Evolutionary conservation across 2,113 vertebrate species (phyloP), one percentile per base, ranked within the genome.

Genomic region (Turnix velox): DNA sequence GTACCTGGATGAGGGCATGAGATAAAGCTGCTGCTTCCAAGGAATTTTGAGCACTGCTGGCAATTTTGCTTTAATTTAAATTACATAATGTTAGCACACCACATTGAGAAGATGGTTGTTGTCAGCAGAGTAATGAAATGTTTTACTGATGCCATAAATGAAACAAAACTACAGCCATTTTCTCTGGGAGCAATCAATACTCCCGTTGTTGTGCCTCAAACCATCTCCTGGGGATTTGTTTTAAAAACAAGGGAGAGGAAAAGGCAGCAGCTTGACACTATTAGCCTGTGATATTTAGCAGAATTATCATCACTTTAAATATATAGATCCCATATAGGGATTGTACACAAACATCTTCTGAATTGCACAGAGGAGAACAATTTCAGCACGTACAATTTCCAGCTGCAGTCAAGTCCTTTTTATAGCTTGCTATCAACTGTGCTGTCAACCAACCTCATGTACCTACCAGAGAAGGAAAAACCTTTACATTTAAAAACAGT

Each of bases 141-240:
- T 84, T 94, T 90, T 69, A 35, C 79, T 72, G 79, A 18, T 59
- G 66, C 2, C 58, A 61, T 12, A 95, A 95, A 63, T 5, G 76
- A 72, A 94, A 90, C 66, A 81, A 88, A 96, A 92, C 74, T 31
- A 76, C 86, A 73, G 74, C 84, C 43, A 92, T 89, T 94, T 96
- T 93, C 84, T 49, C 65, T 82, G 10, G 37, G 65, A 97, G 40
- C 74, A 55, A 73, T 83, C 90, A 67, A 92, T 71, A 84, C 63
- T 46, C 66, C 66, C 1, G 18, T 24, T 90, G 92, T 6, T 84
- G 66, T 40, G 49, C 80, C 74, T 94, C 83, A 40, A 80, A 92
- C 39, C 33, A 22, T 87, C 90, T 92, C 94, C 66, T 62, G 90
- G 83, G 95, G 89, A 71, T 93, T 84, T 69, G 69, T 58, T 51